Evolutionary conservation across 2,113 vertebrate species (phyloP), one percentile per base, ranked within the genome.

Genomic region (Hippocampus comes): DNA sequence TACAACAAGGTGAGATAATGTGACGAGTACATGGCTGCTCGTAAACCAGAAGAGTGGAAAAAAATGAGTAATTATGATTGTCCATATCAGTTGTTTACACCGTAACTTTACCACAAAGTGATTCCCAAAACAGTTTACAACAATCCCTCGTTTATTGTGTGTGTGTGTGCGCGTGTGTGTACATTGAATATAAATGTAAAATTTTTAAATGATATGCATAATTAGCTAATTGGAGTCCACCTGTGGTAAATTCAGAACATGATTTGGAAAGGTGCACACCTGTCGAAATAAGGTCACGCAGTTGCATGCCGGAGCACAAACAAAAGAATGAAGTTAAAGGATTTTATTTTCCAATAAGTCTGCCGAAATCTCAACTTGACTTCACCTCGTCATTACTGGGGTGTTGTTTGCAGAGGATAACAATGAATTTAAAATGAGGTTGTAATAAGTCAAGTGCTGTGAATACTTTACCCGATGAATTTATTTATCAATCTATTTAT

Each of bases 1-100:
- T 99, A 98, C 82, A 98, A 99, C 84, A 94, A 91, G 93, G 95
- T 95, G 92, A 82, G 91, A n/a, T 18, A 1, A 38, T 4, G 17
- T 61, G 18, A 61, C 27, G 7, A 34, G 15, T 18, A 61, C 30
- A 10, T 0, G 10, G 9, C 30, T 20, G 27, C 59, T 34, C 11
- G 51, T 67, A 51, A 51, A 51, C 53, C 8, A n/a, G 9, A 21
- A 49, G 48, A 18, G 17, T 18, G 17, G 15, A 3, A 5, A 5
- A 48, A 49, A 48, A 49, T 18, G 4, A 49, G 11, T 46, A 46
- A 46, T 46, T 34, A 34, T 4, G 30, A 34, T 30, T 4, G 30
- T 30, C 30, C 30, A 30, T 30, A 30, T 30, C 30, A 30, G 30
- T 30, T 30, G 30, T 30, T 30, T 30, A 30, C 30, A 30, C 30